Evolutionary conservation across 2,888 invertebrate genomes (phyloP).

Genomic region (Cantharis nigra): DNA sequence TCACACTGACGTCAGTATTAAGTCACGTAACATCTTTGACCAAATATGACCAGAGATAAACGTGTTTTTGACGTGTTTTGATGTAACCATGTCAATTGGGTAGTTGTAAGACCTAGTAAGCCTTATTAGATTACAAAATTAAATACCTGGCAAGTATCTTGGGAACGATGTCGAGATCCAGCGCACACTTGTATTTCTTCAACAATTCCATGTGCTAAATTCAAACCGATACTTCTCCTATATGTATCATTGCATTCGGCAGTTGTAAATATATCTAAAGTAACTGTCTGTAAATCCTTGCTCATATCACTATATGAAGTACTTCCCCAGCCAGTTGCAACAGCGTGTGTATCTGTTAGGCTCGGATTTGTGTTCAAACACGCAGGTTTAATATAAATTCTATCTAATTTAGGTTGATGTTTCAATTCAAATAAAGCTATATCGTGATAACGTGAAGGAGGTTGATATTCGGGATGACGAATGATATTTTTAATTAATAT

Average conservation of each 20-base stretch:
- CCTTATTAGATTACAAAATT: no score
- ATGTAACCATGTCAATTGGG: no score
- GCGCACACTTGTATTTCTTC: constrained; percentile 59
- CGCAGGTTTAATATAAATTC: constrained; percentile 54
- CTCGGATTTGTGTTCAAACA: constrained; percentile 47
- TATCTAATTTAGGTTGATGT: constrained; percentile 46
- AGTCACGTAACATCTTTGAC: no score
- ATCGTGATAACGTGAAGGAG: constrained; percentile 45
- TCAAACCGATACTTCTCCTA: not conserved
- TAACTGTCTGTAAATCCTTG: constrained; percentile 56
- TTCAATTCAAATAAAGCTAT: constrained; percentile 57
- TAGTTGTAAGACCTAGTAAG: no score
- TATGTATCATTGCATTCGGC: constrained; percentile 44
- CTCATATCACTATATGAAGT: constrained; percentile 40
- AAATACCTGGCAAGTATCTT: constrained; percentile 58
- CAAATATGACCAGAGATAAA: no score
- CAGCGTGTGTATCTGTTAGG: not conserved
- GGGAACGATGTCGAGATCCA: constrained; percentile 50
- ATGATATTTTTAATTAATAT: constrained; percentile 44
- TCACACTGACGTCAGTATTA: no score
- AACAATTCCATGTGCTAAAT: constrained; percentile 51
- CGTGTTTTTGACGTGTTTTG: no score
- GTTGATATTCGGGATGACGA: constrained; percentile 46
- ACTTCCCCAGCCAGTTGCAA: constrained; percentile 62
- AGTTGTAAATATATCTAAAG: constrained; percentile 47